These are phyloP conservation scores for Upupa epops DNA, from an alignment of 2,113 vertebrate genomes.

Conservation along the genomic window DNA sequence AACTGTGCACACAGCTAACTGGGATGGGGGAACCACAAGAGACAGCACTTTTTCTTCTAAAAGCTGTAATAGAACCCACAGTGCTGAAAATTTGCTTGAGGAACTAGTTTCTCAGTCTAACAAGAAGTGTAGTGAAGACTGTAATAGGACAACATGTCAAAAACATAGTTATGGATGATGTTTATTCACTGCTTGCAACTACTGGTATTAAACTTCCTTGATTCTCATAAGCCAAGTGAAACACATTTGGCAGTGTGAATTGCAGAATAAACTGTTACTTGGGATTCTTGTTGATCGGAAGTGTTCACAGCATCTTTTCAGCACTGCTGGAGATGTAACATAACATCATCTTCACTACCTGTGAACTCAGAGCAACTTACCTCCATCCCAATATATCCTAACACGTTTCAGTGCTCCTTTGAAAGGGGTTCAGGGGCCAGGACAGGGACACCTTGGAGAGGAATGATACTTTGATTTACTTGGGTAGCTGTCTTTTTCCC, in stretches of 20 bases:
- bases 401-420: slow-evolving; percentile 68
- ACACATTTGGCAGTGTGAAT: not conserved
- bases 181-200: not conserved
- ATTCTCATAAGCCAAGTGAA: slow-evolving; percentile 41
- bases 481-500: not conserved
- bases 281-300: not conserved
- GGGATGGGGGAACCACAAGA: not conserved
- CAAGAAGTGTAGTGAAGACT: not conserved
- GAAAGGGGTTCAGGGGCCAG: slow-evolving; percentile 61
- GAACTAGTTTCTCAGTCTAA: not conserved
- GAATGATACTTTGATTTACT: slow-evolving; percentile 66
- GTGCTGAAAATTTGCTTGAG: slow-evolving; percentile 50
- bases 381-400: slow-evolving; percentile 73
- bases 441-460: slow-evolving; percentile 65
- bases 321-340: slow-evolving; percentile 58
- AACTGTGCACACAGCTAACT: not conserved
- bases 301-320: slow-evolving; percentile 64
- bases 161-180: not conserved
- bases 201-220: slow-evolving; percentile 67
- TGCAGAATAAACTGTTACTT: not conserved
- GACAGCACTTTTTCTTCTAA: not conserved
- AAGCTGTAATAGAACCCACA: slow-evolving; percentile 21
- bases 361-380: slow-evolving; percentile 71
- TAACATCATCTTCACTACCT: slow-evolving; percentile 56
- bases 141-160: not conserved